Evolutionary conservation across 2,113 vertebrate genomes (phyloP).

Genomic region (Dermatemys mawii): DNA sequence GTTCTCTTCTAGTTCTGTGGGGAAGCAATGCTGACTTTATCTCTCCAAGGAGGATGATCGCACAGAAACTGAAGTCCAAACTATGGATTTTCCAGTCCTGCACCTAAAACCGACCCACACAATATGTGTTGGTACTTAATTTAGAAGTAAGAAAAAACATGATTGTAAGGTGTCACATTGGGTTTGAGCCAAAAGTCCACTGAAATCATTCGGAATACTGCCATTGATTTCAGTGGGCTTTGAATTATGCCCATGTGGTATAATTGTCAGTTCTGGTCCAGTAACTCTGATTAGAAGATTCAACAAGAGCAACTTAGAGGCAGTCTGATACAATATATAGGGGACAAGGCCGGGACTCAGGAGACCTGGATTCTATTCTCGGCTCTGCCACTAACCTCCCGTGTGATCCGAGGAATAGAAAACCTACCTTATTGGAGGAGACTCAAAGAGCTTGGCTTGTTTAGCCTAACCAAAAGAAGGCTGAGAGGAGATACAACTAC

Average conservation of each 20-base stretch:
- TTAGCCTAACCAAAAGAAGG: too few relatives aligned
- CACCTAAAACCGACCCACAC: neutral
- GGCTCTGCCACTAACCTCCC: neutral
- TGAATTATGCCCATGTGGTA: fast-evolving
- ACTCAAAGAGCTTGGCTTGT: too few relatives aligned
- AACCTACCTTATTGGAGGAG: too few relatives aligned
- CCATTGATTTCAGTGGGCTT: neutral
- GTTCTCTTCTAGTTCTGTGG: neutral
- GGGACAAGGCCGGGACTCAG: neutral
- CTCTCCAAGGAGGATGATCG: fast-evolving
- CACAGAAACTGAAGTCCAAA: neutral
- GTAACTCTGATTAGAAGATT: neutral
- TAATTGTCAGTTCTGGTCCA: neutral
- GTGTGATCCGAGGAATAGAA: neutral
- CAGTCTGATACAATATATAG: neutral
- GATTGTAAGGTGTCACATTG: neutral
- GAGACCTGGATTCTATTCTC: fast-evolving
- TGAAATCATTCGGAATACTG: neutral
- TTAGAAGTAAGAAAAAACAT: neutral
- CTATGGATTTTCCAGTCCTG: neutral
- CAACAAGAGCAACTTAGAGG: neutral
- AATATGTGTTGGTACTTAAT: neutral
- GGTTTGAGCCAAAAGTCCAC: neutral
- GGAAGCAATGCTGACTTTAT: neutral
- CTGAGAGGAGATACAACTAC: too few relatives aligned